These are phyloP conservation scores for Eudyptes chrysolophus DNA, from an alignment of 2,113 vertebrate species.

Conservation along the genomic window DNA sequence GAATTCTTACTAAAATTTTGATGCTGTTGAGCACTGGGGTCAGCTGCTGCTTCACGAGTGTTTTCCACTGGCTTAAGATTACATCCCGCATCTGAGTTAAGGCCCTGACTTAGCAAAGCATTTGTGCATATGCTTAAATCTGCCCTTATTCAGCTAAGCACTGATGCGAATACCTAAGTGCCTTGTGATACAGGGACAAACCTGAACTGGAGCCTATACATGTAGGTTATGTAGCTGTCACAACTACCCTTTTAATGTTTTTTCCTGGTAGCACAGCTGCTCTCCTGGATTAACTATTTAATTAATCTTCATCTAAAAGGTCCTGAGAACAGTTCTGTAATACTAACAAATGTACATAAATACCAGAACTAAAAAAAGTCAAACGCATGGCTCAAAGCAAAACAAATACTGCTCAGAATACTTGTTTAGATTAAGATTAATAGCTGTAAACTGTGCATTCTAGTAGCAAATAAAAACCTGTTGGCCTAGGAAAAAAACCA, in stretches of 20 bases:
- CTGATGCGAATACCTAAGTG: background rate
- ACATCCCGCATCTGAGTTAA: background rate
- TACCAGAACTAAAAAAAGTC: constrained; percentile 12
- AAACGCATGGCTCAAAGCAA: constrained; percentile 38
- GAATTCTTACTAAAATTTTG: background rate
- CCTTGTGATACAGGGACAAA: background rate
- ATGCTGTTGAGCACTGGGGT: background rate
- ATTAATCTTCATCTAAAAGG: constrained; percentile 25
- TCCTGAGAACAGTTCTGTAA: constrained; percentile 43
- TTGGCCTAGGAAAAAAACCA: background rate
- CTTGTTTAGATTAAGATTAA: constrained; percentile 8
- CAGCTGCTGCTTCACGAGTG: background rate
- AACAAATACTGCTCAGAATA: constrained; percentile 49
- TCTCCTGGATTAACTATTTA: background rate
- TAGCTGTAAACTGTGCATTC: constrained; percentile 34
- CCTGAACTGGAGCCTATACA: background rate
- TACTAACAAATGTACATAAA: constrained; percentile 25
- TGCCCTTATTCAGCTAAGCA: background rate
- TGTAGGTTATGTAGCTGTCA: background rate
- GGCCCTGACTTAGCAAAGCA: constrained; percentile 18
- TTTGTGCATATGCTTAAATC: background rate
- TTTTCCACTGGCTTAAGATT: background rate
- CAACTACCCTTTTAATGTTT: background rate
- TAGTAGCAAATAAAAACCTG: constrained; percentile 30
- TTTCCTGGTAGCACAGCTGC: background rate